A percentile compares a stretch with the other conserved stretches of the same genome.
phyloP scores from a whole-genome alignment of 2,113 vertebrate genomes.

The Pipa parva region DNA sequence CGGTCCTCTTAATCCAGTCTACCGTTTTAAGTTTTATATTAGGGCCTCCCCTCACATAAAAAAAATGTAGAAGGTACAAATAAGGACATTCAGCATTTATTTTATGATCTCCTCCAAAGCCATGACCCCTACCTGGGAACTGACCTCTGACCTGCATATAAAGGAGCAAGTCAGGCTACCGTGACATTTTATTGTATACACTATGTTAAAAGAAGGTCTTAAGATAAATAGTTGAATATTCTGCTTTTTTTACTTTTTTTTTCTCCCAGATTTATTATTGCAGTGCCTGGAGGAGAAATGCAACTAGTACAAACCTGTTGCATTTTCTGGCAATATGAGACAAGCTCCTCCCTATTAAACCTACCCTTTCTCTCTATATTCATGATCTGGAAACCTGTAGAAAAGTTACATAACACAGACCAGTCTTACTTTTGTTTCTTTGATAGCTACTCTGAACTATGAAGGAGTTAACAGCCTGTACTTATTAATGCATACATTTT shows the following conservation, averaged over 20 bases:
- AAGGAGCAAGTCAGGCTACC: background rate
- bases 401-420: conserved; percentile 3
- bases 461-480: background rate
- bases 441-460: background rate
- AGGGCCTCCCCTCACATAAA: no score
- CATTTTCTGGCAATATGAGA: conserved; percentile 30
- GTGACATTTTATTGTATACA: background rate
- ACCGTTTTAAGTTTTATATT: no score
- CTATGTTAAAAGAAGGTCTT: background rate
- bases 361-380: conserved; percentile 20
- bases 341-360: conserved; percentile 12
- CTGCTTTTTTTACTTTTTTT: background rate
- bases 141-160: background rate
- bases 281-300: conserved; percentile 31
- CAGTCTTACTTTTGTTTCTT: background rate
- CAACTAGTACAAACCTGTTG: conserved; percentile 34
- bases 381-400: conserved; percentile 4
- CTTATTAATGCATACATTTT: background rate
- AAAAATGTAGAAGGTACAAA: no score
- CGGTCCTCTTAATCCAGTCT: no score
- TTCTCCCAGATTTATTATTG: conserved; percentile 17
- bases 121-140: background rate
- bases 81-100: no score
- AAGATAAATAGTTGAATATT: conserved; percentile 1
- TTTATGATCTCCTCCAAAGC: background rate